Conservation (phyloP, 2,888 invertebrate species). For the Caenorhabditis sp. region DNA sequence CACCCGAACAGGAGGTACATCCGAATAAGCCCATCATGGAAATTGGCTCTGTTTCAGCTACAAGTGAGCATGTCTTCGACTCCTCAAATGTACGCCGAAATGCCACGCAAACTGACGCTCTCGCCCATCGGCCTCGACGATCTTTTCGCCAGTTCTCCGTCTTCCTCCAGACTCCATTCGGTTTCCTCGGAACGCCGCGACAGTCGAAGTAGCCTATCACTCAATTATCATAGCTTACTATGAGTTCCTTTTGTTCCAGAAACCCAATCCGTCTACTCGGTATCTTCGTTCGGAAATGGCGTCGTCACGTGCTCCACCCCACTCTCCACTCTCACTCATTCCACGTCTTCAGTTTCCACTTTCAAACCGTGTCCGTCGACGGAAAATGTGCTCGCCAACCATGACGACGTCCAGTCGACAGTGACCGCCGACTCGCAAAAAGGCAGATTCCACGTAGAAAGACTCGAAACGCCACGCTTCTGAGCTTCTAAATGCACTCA, state of each 20-base stretch:
- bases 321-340: not conserved
- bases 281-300: conserved; percentile 50
- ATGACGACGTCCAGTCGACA: conserved; percentile 16
- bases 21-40: too few relatives aligned
- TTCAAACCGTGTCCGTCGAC: conserved; percentile 14
- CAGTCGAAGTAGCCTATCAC: conserved; percentile 28
- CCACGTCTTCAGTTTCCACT: conserved; percentile 21
- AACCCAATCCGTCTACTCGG: conserved; percentile 52
- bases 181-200: not conserved
- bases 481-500: too few relatives aligned
- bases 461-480: conserved; percentile 24
- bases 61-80: conserved; percentile 12
- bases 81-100: conserved; percentile 42
- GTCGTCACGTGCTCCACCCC: conserved; percentile 48
- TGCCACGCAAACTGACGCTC: conserved; percentile 5
- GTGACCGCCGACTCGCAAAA: conserved; percentile 9
- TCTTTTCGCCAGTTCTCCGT: conserved; percentile 24
- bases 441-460: conserved; percentile 41
- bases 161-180: conserved; percentile 1
- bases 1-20: conserved; percentile 23
- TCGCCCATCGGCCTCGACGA: conserved; percentile 44
- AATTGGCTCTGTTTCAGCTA: conserved; percentile 6
- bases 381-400: not conserved
- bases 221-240: too few relatives aligned
- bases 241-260: conserved; percentile 22